Evolutionary conservation across 2,797 vertebrate species (phyloP), one percentile per base, ranked within the genome.

Genomic region (Scleropages formosus): DNA sequence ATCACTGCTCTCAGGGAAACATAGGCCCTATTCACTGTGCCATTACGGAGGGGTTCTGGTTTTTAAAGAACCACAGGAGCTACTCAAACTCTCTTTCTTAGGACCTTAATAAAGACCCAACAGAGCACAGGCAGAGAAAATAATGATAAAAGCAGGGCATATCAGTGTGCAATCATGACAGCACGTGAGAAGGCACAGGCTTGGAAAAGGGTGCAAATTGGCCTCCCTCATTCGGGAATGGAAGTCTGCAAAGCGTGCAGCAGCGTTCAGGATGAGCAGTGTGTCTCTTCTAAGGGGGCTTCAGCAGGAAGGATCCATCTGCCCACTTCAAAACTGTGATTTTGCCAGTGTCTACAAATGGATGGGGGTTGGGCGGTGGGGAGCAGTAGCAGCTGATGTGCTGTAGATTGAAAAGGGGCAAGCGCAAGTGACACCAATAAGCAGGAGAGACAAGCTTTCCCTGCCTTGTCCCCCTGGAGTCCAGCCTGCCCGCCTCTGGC

Each of bases 291-390:
- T 75, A 66, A 24, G 67, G 51, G 63, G 49, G 59, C 20, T 53
- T 78, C 69, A 79, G 51, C 76, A 68, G 76, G 70, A 79, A 73
- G 76, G 27, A 65, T 78, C 72, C 78, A 74, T 82, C 77, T 78
- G 81, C 78, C 73, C 46, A 51, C 68, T 76, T 75, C 47, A 70
- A 65, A 3, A 44, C 66, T 13, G 8, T 10, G n/a, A 46, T 78
- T 77, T 67, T 61, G 51, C 20, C 71, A 11, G 4, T 74, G 15
- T 63, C 65, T 77, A 69, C 70, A 71, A 82, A 78, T 72, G 71
- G 74, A 46, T 39, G 31, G 31, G 31, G 31, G 31, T 2, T 39
- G 6, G n/a, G n/a, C 39, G 31, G 31, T 39, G 31, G 31, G 39
- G 31, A 31, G 31, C 31, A 31, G 49, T 74, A n/a, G 63, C 58